Base-by-base conservation (phyloP, 2,888 invertebrate genomes). In the Leptarthrus brevirostris region DNA sequence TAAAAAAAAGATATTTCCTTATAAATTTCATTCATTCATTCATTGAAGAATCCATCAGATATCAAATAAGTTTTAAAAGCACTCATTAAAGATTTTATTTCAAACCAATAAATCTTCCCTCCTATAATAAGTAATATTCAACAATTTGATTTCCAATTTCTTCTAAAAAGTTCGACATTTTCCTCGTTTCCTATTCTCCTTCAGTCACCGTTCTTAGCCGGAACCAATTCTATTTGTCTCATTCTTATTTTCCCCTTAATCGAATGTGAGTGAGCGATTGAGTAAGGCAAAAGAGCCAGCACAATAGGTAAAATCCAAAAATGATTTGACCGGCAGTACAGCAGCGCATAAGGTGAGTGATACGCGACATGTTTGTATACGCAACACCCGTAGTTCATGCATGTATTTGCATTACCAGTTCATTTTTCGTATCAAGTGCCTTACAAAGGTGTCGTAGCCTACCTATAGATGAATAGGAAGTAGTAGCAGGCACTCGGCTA, bases 131-230 rank as follows among this genome's bases (percentile, higher is more conserved):
- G 24, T 22, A 16, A 22, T n/a, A 18, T 24, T 58, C 58, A 58
- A 34, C 58, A 58, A 58, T 58, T 36, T 58, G 58, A 58, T 58
- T 58, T 58, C 36, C 58, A 58, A 58, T 58, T 58, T 58, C 40
- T 20, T 58, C 36, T 36, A 18, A 58, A 54, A 58, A 58, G 20
- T 56, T 56, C 56, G 56, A 30, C 20, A 20, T 49, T 49, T 20
- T 49, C 49, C 49, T 49, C 20, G 8, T 49, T 20, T 49, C 18
- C 49, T 49, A 16, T 20, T 49, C 20, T 18, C 16, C n/a, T 49
- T 20, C 16, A 16, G 16, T 49, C 18, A 47, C n/a, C 49, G 18
- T 49, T 49, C 49, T 49, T 49, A 6, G 20, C 18, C 49, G 20
- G 49, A 49, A 49, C 20, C 49, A 49, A 49, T 49, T 49, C 49